Conservation (phyloP, 2,113 vertebrate species). For the Dicrurus megarhynchus region DNA sequence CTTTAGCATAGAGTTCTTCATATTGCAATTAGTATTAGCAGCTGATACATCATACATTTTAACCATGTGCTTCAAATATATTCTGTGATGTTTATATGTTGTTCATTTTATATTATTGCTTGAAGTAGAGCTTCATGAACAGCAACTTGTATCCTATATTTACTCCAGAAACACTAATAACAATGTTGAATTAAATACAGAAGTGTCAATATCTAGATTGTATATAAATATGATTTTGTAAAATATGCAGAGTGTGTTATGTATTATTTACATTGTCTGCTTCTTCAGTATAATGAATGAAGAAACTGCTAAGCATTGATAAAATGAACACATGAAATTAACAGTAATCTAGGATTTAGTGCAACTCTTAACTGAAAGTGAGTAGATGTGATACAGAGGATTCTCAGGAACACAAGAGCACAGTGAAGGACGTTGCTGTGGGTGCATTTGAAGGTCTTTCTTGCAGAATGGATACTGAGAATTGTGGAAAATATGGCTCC, state of each 20-base stretch:
- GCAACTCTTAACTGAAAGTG: neutral
- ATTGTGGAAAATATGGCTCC: neutral
- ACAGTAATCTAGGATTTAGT: neutral
- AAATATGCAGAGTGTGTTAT: neutral
- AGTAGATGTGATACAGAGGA: neutral
- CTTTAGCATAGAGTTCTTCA: neutral
- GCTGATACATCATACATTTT: neutral
- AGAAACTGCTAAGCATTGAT: neutral
- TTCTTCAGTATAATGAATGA: neutral
- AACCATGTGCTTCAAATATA: neutral
- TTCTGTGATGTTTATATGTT: neutral
- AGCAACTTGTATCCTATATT: neutral
- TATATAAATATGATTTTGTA: neutral
- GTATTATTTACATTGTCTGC: neutral
- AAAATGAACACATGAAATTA: neutral
- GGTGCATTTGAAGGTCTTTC: neutral
- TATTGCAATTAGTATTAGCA: neutral
- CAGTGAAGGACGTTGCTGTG: neutral
- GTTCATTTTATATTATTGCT: neutral
- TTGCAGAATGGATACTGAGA: neutral
- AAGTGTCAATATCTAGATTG: neutral
- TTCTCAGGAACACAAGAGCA: neutral
- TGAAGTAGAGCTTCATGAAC: neutral
- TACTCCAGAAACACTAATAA: neutral
- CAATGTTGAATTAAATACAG: neutral